Evolutionary conservation across 2,888 invertebrate species (phyloP).

Genomic region (Mechanitis messenoides): DNA sequence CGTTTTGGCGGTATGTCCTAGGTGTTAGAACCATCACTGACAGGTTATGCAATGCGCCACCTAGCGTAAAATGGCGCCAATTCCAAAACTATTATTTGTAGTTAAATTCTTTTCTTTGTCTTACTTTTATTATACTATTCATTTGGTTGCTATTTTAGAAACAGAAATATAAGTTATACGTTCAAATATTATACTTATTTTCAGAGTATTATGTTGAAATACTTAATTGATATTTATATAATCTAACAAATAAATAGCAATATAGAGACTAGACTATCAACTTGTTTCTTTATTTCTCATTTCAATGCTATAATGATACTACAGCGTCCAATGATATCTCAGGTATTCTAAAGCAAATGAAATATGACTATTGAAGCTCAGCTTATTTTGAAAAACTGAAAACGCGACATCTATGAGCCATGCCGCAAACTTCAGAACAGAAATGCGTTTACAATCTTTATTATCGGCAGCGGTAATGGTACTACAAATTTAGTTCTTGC

Average conservation of each 20-base stretch:
- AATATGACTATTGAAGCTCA: constrained; percentile 18
- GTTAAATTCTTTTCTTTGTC: constrained; percentile 3
- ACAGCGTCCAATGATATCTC: constrained; percentile 20
- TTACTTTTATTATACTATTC: too few species aligned
- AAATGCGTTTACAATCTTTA: constrained; percentile 74
- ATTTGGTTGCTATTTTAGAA: too few species aligned
- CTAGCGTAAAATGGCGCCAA: constrained; percentile 36
- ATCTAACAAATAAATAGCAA: constrained; percentile 15
- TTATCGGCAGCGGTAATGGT: constrained; percentile 67
- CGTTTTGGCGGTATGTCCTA: constrained; percentile 32
- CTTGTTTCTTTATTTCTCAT: constrained; percentile 12
- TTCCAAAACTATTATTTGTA: constrained; percentile 36
- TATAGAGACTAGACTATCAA: constrained; percentile 15
- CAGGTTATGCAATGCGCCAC: constrained; percentile 43
- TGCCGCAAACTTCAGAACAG: constrained; percentile 67
- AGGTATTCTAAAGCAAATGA: constrained; percentile 18
- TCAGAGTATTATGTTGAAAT: background rate
- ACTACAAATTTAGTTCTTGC: constrained; percentile 76
- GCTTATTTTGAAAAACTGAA: constrained; percentile 36
- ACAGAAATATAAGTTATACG: too few species aligned
- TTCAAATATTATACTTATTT: too few species aligned
- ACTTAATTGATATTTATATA: constrained; percentile 17
- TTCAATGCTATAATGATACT: constrained; percentile 22
- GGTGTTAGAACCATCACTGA: constrained; percentile 34
- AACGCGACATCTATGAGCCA: constrained; percentile 72